Base-by-base conservation (phyloP, 2,888 invertebrate genomes). In the Tipula helvola region DNA sequence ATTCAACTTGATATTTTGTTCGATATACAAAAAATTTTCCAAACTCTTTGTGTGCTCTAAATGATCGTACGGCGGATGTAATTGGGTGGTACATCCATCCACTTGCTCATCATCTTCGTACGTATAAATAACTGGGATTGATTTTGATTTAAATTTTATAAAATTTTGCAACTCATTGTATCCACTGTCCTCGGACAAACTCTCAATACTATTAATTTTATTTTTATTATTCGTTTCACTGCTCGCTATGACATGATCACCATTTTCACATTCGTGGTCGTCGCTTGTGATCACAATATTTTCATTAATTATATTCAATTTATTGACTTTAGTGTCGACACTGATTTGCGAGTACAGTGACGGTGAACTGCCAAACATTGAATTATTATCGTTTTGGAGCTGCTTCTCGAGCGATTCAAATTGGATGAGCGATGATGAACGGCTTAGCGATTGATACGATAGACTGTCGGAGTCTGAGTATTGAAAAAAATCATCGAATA, bases 321-420 rank as follows among this genome's bases (percentile, higher is more conserved):
- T 87, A 18, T 86, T 84, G 7, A 16, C 52, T 18, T 36, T 86
- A 18, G 18, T 28, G 16, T 36, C 47, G 3, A 86, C 8, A 39
- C 44, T 87, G 18, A 85, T 28, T 5, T 85, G 85, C 12, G 86
- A 86, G 52, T 86, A 88, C 85, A 92, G 87, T 10, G 91, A 91
- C 2, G 91, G 91, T 3, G 91, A 91, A 4, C 91, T 91, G 85
- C 91, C 91, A 42, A 91, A 91, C 87, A 91, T 88, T 18, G 89
- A 88, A 57, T 88, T 89, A 89, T 90, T 89, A 86, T 90, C 90
- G 89, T 89, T 91, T 89, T 94, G 94, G 89, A 95, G 93, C 89
- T 95, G 95, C 84, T 94, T 93, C 90, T 97, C 97, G 87, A 97
- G 92, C 4, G 95, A 96, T 92, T 97, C 97, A 91, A 97, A 97